phyloP scores from a whole-genome alignment of 2,888 invertebrate genomes.

The Copidosoma aretas region DNA sequence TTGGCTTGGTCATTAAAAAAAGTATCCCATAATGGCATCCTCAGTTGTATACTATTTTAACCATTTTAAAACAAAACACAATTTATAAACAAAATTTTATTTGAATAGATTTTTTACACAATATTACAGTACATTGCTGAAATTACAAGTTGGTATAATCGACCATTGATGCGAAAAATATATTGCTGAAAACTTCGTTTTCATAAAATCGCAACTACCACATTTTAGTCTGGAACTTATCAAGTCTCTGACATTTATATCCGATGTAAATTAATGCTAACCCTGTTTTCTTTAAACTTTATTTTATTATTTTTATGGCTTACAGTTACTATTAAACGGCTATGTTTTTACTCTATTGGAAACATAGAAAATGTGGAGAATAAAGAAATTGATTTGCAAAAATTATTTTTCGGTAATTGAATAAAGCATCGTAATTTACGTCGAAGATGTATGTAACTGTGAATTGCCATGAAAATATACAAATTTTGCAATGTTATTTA shows the following conservation, averaged over 20 bases:
- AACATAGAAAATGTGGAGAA: neutral
- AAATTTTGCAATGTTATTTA: neutral
- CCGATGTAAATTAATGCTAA: constrained; percentile 10
- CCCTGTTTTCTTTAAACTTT: constrained; percentile 10
- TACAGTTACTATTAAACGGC: neutral
- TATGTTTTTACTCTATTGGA: neutral
- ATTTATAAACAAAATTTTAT: constrained; percentile 27
- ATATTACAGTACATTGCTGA: constrained; percentile 19
- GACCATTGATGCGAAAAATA: constrained; percentile 15
- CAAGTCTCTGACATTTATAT: neutral
- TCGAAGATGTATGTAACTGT: too few species aligned
- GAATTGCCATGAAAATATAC: neutral
- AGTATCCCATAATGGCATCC: neutral
- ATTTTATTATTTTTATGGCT: constrained; percentile 2
- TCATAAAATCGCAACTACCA: neutral
- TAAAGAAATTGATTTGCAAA: neutral
- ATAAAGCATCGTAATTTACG: neutral
- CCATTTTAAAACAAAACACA: neutral
- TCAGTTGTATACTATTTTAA: neutral
- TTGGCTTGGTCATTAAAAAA: neutral
- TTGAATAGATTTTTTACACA: constrained; percentile 27
- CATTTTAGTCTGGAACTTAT: neutral
- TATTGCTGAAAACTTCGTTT: constrained; percentile 11
- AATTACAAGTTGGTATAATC: constrained; percentile 19
- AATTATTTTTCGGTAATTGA: neutral